These are phyloP conservation scores for Anastatus disparis DNA, from an alignment of 1,140 invertebrate genomes.

Conservation along the genomic window DNA sequence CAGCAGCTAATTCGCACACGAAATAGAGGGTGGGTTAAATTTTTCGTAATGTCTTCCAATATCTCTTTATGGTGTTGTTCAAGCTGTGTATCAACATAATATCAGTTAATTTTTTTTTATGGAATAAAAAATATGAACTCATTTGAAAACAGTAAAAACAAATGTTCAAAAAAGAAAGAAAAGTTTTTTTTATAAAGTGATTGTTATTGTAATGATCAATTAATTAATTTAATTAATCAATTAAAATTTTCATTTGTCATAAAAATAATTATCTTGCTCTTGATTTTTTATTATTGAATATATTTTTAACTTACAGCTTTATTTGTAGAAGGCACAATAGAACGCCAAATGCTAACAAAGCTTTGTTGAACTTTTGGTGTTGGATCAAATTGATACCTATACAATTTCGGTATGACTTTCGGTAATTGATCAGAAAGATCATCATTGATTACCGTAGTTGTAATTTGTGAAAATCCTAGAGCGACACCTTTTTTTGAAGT, in stretches of 20 bases:
- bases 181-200: no score
- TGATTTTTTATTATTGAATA: no score
- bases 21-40: conserved; percentile 87
- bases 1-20: conserved; percentile 91
- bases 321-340: conserved; percentile 85
- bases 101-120: no score
- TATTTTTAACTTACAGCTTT: conserved; percentile 76
- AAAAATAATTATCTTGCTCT: no score
- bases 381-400: conserved; percentile 91
- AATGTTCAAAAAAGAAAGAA: conserved; percentile 1
- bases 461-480: conserved; percentile 89
- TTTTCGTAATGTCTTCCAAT: conserved; percentile 80
- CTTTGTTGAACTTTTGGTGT: conserved; percentile 89
- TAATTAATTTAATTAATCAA: no score
- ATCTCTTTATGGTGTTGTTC: conserved; percentile 91
- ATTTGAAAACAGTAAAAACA: no score
- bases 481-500: conserved; percentile 93
- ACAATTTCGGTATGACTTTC: conserved; percentile 88
- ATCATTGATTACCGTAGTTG: conserved; percentile 77
- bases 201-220: no score
- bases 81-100: no score
- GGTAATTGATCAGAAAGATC: conserved; percentile 84
- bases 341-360: conserved; percentile 92
- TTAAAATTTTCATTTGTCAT: no score
- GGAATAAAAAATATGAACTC: no score